A percentile compares a stretch with the other conserved stretches of the same genome.
phyloP scores from a whole-genome alignment of 2,888 invertebrate genomes.

The Hypomecis punctinalis region DNA sequence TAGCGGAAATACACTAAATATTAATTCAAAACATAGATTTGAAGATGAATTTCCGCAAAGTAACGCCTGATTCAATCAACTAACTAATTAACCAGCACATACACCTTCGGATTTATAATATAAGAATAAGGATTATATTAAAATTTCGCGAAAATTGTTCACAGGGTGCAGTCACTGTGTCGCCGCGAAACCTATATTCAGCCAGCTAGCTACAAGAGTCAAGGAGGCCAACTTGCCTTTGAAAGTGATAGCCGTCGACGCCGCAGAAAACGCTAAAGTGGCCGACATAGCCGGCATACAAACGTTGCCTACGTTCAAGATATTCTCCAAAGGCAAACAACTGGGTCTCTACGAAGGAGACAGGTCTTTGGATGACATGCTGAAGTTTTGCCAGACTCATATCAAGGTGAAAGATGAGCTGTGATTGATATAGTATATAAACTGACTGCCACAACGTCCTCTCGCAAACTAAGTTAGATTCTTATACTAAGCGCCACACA shows the following conservation, averaged over 20 bases:
- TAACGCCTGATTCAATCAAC: too few relatives aligned
- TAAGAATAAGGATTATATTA: too few relatives aligned
- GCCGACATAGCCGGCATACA: conserved; percentile 86
- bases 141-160: conserved; percentile 24
- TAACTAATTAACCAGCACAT: too few relatives aligned
- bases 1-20: too few relatives aligned
- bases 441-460: not conserved
- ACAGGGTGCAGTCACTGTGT: conserved; percentile 91
- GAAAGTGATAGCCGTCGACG: conserved; percentile 87
- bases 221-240: conserved; percentile 67
- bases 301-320: conserved; percentile 88
- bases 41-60: too few relatives aligned
- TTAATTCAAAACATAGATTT: too few relatives aligned
- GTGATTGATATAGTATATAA: conserved; percentile 46
- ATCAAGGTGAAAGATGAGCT: conserved; percentile 72
- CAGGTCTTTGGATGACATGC: conserved; percentile 82
- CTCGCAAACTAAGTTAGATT: too few relatives aligned
- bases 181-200: conserved; percentile 88
- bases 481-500: too few relatives aligned
- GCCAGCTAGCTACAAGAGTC: conserved; percentile 81
- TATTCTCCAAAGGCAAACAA: conserved; percentile 82
- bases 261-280: conserved; percentile 85
- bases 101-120: too few relatives aligned
- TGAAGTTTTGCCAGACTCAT: conserved; percentile 72
- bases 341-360: conserved; percentile 85